phyloP scores from a whole-genome alignment of 2,113 vertebrate species.

The Hylia prasina region DNA sequence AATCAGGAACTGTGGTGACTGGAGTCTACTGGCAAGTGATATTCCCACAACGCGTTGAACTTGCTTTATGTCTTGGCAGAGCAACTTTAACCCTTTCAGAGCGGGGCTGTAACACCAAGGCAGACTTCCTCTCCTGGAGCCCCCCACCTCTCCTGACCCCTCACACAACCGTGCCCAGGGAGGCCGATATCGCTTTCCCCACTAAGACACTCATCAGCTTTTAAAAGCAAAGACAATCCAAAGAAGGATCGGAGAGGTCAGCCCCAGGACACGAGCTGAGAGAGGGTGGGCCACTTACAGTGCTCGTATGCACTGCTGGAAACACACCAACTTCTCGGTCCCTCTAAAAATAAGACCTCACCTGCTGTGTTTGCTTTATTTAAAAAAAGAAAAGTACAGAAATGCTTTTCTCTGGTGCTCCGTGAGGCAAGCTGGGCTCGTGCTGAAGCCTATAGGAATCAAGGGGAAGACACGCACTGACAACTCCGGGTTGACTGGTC shows the following conservation, averaged over 20 bases:
- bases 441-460: not conserved
- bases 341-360: constrained; percentile 63
- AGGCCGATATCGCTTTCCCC: not conserved
- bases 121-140: not conserved
- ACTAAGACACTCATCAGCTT: not conserved
- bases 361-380: constrained; percentile 58
- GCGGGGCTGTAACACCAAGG: fast-evolving
- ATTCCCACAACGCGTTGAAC: constrained; percentile 55
- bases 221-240: constrained; percentile 7
- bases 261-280: constrained; percentile 26
- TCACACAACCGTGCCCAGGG: not conserved
- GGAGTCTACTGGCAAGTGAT: constrained; percentile 50
- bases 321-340: constrained; percentile 6
- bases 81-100: not conserved
- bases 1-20: constrained; percentile 60
- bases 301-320: constrained; percentile 31
- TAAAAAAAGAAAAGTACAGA: constrained; percentile 34
- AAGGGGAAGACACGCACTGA: not conserved
- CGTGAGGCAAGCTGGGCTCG: not conserved
- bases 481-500: not conserved
- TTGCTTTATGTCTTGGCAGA: constrained; percentile 49
- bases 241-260: constrained; percentile 37
- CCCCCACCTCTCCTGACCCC: not conserved
- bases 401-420: not conserved
- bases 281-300: constrained; percentile 27